Base-by-base conservation (phyloP, 1,140 invertebrate genomes). In the Ctenoplectra terminalis region DNA sequence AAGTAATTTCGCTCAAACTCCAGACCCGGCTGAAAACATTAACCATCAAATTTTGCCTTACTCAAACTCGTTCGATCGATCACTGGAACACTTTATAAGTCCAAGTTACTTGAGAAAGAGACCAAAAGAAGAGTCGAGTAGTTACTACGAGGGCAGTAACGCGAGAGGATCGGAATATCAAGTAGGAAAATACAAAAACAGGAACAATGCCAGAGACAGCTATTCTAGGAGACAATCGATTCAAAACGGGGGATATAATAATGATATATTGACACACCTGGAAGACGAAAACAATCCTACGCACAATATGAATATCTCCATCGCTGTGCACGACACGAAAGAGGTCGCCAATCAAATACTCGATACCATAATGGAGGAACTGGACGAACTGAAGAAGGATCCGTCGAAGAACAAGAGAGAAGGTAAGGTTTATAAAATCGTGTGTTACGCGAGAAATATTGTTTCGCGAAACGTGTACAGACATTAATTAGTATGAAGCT, bases 331-430 rank as follows among this genome's bases (percentile, higher is more conserved):
- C 8, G 87, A 91, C 61, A 91, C 90, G 1, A 89, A 89, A 69
- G 83, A 88, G 73, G 83, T 91, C 5, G 90, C 90, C 6, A 88
- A 75, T 61, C 78, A 91, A 29, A 88, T 91, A 56, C 74, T 91
- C 20, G 86, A 81, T 31, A 89, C 86, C 43, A 90, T 91, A 61
- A 84, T 91, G 29, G 90, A 91, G 29, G 87, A 91, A 61, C 31
- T 91, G 23, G 87, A 90, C n/a, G 90, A 90, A 11, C 40, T 87
- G 31, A 87, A 84, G 43, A 50, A 58, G 31, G 63, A 74, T 58
- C 54, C 20, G 7, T 40, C 54, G 26, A 77, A 84, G 23, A 72
- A 88, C 11, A 71, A 76, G 23, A 84, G n/a, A 26, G 86, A 88
- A 77, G 86, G 86, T 87, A 73, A 66, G 60, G 20, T 26, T 15